Percentiles rank a stretch among this genome's conserved stretches.
Conservation (phyloP, 2,113 vertebrate species). For the Xenopus laevis region DNA sequence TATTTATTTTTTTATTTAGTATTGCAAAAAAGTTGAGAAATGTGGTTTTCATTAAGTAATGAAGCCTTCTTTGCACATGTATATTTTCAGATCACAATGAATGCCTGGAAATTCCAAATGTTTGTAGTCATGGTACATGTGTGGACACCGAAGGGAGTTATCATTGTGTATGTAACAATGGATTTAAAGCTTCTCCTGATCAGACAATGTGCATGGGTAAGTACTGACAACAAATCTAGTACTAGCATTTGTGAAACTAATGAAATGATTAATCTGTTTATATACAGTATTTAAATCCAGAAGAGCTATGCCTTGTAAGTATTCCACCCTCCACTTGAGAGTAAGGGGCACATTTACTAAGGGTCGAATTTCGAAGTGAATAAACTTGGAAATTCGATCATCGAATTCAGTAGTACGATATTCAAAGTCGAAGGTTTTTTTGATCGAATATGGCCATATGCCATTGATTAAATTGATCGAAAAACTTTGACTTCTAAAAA, state of each 20-base stretch:
- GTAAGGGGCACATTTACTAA: too few relatives aligned
- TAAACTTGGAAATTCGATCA: too few relatives aligned
- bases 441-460: too few relatives aligned
- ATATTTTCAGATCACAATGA: constrained; percentile 75
- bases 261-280: background rate
- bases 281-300: background rate
- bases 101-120: constrained; percentile 79
- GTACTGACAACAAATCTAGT: constrained; percentile 3
- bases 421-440: too few relatives aligned
- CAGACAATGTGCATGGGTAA: constrained; percentile 81
- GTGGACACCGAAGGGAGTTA: constrained; percentile 77
- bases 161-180: constrained; percentile 74
- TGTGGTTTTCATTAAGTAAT: too few relatives aligned
- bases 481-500: too few relatives aligned
- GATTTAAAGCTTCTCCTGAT: constrained; percentile 75
- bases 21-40: too few relatives aligned
- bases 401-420: too few relatives aligned
- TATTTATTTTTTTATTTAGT: too few relatives aligned
- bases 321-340: too few relatives aligned
- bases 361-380: too few relatives aligned
- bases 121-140: constrained; percentile 80
- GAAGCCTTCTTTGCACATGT: background rate
- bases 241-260: background rate
- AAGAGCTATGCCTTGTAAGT: background rate
- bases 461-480: too few relatives aligned